Base-by-base conservation (phyloP, 2,888 invertebrate species). In the Eulithis testata region DNA sequence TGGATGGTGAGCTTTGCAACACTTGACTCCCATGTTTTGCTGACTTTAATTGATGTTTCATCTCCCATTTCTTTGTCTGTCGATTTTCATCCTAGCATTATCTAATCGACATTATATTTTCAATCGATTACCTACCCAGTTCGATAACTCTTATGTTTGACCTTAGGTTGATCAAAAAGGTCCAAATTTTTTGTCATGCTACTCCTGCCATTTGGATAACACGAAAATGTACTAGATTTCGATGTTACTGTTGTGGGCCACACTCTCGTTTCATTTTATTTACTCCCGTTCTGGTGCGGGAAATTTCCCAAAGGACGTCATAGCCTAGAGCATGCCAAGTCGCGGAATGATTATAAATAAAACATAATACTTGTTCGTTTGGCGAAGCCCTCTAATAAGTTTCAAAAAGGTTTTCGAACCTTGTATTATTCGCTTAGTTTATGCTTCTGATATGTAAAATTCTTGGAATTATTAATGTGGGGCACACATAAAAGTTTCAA, bases 231-330 rank as follows among this genome's bases (percentile, higher is more conserved):
- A 9, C 3, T 40, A 50, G 58, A 51, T 51, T 50, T 27, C 12
- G 27, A 47, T 59, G 21, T 21, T 21, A 44, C 43, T 44, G 52
- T 60, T 36, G 53, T n/a, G 36, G 40, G 40, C 11, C 47, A 21
- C n/a, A 54, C 49, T 37, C 61, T 43, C 55, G 45, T 21, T 40
- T 51, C 50, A 43, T 59, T 51, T 59, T 43, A 43, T 51, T 21
- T 27, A 51, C 37, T 37, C 27, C 21, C 37, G 49, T 44, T 49
- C 36, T 27, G 12, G 12, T 50, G 14, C 43, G 36, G 31, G 60
- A 65, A 68, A 68, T 64, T 21, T 65, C 68, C 66, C 64, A 11
- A 43, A 21, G 2, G 21, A 21, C 21, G 21, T 21, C 21, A 21
- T 43, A 21, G 36, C 21, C 21, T 21, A 53, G 60, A 56, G 53